Evolutionary conservation across 1,140 invertebrate genomes (phyloP), one percentile per base, ranked within the genome.

Genomic region (Hycleus phaleratus): DNA sequence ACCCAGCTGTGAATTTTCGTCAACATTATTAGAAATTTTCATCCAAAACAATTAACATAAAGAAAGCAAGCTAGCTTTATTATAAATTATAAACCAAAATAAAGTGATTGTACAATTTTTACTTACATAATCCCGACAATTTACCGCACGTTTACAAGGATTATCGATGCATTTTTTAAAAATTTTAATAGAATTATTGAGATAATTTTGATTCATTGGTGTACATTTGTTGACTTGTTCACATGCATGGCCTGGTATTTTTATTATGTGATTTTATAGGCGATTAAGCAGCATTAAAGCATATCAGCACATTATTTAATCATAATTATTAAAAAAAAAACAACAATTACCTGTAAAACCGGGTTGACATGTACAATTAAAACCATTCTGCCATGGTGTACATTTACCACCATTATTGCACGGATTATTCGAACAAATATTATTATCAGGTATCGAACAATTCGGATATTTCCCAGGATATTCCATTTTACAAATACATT

Each of bases 401-500:
- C 82, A 87, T 63, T 77, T 80, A 40, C 80, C 84, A 2, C 81
- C 82, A 65, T 87, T 84, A 26, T 68, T 65, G 65, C 85, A 87
- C 3, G 85, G 82, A 54, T 74, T 77, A 52, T 69, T 76, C 4
- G 66, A 66, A 67, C 87, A 90, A 26, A 82, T 79, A 64, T 81
- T 74, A n/a, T 82, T 79, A 32, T 32, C 32, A 32, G 7, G 4
- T 50, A 82, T 66, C 54, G 77, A 79, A 68, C 84, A 87, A 71
- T 84, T 83, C 3, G 83, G 82, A 18, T 82, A 68, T 47, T 62
- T 61, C 44, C 72, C 76, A 59, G 81, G 81, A 75, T 83, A 92
- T 44, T 86, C 88, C 3, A 80, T 71, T 44, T 84, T 81, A 64
- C 88, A 90, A 8, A 82, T 76, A 68, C 88, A 91, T n/a, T 76